Evolutionary conservation across 2,888 invertebrate genomes (phyloP).

Genomic region (Drosophila fulvimacula): DNA sequence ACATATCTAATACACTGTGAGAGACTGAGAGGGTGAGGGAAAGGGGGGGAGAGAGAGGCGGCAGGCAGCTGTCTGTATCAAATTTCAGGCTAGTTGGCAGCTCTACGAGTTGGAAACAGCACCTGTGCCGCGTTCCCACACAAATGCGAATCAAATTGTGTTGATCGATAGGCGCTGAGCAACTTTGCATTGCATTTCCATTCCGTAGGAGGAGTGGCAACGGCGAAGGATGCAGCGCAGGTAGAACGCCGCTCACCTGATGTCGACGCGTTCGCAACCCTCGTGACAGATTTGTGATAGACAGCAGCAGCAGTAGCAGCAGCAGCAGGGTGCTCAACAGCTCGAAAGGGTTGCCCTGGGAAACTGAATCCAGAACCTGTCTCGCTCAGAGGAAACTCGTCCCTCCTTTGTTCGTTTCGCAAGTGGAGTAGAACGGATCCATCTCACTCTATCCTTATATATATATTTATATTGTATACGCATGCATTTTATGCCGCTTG

Average conservation of each 20-base stretch:
- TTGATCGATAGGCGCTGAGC: conserved; percentile 64
- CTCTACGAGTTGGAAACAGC: conserved; percentile 55
- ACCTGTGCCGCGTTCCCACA: conserved; percentile 75
- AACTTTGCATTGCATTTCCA: conserved; percentile 44
- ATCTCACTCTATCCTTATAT: not conserved
- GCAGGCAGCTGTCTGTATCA: conserved; percentile 47
- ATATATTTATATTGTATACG: not conserved
- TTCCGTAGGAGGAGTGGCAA: not conserved
- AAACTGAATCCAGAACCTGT: conserved; percentile 23
- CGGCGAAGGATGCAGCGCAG: conserved; percentile 21
- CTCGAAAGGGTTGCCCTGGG: conserved; percentile 51
- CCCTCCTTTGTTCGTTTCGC: conserved; percentile 19
- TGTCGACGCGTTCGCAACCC: conserved; percentile 19
- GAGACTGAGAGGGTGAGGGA: not conserved
- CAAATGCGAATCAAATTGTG: conserved; percentile 75
- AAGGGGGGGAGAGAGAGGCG: not conserved
- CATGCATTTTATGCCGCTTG: conserved; percentile 26
- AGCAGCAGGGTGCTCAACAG: conserved; percentile 42
- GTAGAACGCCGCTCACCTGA: conserved; percentile 17
- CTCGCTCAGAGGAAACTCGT: conserved; percentile 16
- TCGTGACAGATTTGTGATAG: conserved; percentile 63
- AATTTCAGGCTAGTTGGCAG: conserved; percentile 49
- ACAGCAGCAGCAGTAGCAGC: conserved; percentile 23
- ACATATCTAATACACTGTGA: conserved; percentile 37
- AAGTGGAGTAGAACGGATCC: conserved; percentile 26